These are phyloP conservation scores for Trichomalopsis sarcophagae DNA, from an alignment of 1,140 invertebrate genomes.

Conservation along the genomic window DNA sequence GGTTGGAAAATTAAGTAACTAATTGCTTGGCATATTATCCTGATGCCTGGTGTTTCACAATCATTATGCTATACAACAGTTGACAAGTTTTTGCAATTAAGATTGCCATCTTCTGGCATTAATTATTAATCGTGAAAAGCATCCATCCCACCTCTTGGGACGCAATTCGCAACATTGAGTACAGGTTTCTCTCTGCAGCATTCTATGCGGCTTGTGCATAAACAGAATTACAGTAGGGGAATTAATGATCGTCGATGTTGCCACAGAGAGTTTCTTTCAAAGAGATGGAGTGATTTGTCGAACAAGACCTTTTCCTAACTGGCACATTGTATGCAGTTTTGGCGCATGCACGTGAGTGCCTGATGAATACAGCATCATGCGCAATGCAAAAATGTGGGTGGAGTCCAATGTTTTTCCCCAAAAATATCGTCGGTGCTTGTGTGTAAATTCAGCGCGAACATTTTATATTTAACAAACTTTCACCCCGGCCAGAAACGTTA, in stretches of 20 bases:
- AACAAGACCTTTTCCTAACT: slow-evolving; percentile 9
- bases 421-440: too few species aligned
- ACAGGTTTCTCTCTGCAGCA: too few species aligned
- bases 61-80: neutral
- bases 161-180: neutral
- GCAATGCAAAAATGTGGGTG: neutral
- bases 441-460: too few species aligned
- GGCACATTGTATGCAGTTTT: slow-evolving; percentile 17
- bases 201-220: neutral
- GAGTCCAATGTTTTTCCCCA: neutral
- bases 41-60: neutral
- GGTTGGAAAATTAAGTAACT: neutral
- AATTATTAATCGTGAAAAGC: neutral
- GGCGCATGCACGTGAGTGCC: neutral
- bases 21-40: neutral
- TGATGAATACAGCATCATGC: neutral
- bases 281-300: slow-evolving; percentile 16
- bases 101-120: neutral
- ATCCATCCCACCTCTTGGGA: neutral
- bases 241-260: neutral
- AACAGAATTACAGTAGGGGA: neutral
- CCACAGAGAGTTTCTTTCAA: slow-evolving; percentile 7
- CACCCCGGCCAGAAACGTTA: neutral
- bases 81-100: neutral
- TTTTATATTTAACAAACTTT: neutral